Base-by-base conservation (phyloP, 2,113 vertebrate genomes). In the Bombycilla garrulus region DNA sequence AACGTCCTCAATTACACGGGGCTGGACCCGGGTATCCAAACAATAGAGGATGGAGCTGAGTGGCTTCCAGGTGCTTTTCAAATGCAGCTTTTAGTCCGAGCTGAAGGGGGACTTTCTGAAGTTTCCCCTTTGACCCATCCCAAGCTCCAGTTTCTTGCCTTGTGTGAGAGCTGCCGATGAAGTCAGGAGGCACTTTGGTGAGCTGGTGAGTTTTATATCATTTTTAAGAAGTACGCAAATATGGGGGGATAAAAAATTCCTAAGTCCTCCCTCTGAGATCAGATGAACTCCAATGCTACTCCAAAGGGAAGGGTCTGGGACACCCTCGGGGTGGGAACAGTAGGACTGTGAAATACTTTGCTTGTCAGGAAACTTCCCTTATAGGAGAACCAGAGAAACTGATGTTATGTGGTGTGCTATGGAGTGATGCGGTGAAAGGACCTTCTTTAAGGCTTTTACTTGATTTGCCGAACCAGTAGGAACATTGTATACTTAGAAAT, bases 101-200 rank as follows among this genome's bases (percentile, higher is more conserved):
- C 29, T 33, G 50, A 57, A 23, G 0, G 29, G 6, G 40, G 10
- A 11, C 13, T 56, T 22, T 20, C 3, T 9, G 38, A 26, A 7
- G 5, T 78, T 81, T 86, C 48, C 14, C 17, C 54, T 45, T 28
- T 40, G 31, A 65, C 3, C 45, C 62, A 31, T 38, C 57, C n/a
- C 24, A 31, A 64, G 5, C 15, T 54, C 12, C 42, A 22, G 31
- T 69, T 80, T 72, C 31, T 35, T 78, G 38, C 31, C 11, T 57
- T 21, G 33, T 15, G 0, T 2, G 38, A 70, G 33, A 2, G 11
- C 38, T 73, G 77, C 44, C 36, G 40, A 0, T 23, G 80, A 48
- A 61, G 38, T 36, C 54, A 6, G 28, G 80, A 48, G 28, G 31
- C 31, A 11, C 9, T 47, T 28, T 0, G 6, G 50, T 42, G 61